phyloP scores from a whole-genome alignment of 2,888 invertebrate genomes.

The Junonia oenone region DNA sequence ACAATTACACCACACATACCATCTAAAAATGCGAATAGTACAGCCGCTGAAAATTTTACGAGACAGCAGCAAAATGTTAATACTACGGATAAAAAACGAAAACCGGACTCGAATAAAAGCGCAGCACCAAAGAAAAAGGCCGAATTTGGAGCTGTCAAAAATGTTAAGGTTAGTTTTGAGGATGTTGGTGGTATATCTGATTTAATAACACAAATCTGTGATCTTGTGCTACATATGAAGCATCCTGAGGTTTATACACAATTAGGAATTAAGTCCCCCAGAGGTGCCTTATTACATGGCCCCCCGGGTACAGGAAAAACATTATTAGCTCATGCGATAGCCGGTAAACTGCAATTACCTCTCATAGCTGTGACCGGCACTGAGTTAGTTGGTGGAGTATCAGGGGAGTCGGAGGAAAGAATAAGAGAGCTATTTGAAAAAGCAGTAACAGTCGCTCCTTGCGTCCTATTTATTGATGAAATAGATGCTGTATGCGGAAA shows the following conservation, averaged over 20 bases:
- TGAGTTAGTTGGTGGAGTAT: slow-evolving; percentile 95
- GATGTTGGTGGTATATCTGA: slow-evolving; percentile 91
- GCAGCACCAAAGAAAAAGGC: slow-evolving; percentile 49
- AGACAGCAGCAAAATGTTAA: slow-evolving; percentile 49
- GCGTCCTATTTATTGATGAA: slow-evolving; percentile 96
- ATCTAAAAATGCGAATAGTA: slow-evolving; percentile 46
- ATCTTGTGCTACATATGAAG: slow-evolving; percentile 90
- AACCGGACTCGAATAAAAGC: slow-evolving; percentile 45
- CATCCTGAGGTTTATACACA: slow-evolving; percentile 93
- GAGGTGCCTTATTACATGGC: slow-evolving; percentile 95
- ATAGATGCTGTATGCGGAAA: slow-evolving; percentile 97
- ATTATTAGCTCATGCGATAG: slow-evolving; percentile 88
- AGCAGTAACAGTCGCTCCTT: slow-evolving; percentile 86
- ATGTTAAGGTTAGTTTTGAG: slow-evolving; percentile 80
- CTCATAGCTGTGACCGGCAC: slow-evolving; percentile 93
- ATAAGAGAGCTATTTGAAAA: slow-evolving; percentile 94
- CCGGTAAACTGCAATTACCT: slow-evolving; percentile 91
- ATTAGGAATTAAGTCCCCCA: slow-evolving; percentile 91
- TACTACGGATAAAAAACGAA: slow-evolving; percentile 58
- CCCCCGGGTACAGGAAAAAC: slow-evolving; percentile 98
- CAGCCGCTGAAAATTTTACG: slow-evolving; percentile 41
- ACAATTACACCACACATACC: slow-evolving; percentile 71
- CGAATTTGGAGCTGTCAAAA: slow-evolving; percentile 56
- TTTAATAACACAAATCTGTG: slow-evolving; percentile 84
- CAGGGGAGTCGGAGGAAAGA: slow-evolving; percentile 96